Evolutionary conservation across 1,140 invertebrate species (phyloP).

Genomic region (Polyergus mexicanus): DNA sequence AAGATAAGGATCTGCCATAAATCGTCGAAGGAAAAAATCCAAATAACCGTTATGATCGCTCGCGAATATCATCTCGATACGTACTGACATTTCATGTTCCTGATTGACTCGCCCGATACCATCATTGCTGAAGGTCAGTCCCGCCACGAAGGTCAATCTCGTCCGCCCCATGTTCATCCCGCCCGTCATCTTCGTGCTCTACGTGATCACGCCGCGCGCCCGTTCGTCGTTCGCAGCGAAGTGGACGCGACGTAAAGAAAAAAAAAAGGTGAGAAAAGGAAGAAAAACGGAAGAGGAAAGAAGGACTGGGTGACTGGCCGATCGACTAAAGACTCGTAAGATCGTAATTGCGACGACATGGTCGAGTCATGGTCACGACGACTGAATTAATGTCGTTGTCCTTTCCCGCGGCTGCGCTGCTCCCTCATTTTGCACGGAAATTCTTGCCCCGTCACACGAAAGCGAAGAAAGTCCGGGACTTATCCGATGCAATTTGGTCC

Average conservation of each 20-base stretch:
- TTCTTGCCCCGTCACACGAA: conserved; percentile 39
- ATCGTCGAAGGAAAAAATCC: conserved; percentile 36
- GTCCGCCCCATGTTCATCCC: conserved; percentile 47
- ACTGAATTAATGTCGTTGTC: conserved; percentile 67
- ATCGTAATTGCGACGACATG: conserved; percentile 71
- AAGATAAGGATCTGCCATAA: conserved; percentile 59
- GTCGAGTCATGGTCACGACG: conserved; percentile 72
- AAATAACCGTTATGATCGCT: conserved; percentile 60
- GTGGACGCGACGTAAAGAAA: conserved; percentile 13
- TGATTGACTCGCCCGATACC: conserved; percentile 54
- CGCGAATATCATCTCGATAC: conserved; percentile 61
- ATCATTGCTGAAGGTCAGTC: conserved; percentile 66
- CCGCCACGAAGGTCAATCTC: conserved; percentile 54
- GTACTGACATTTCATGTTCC: conserved; percentile 61
- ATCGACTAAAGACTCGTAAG: conserved; percentile 45
- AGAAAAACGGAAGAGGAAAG: conserved; percentile 35
- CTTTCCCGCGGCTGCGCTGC: conserved; percentile 42
- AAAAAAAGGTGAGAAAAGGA: conserved; percentile 1
- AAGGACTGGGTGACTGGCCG: conserved; percentile 58
- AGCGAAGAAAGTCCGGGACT: conserved; percentile 32
- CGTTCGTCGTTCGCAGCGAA: conserved; percentile 54
- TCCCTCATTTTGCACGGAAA: conserved; percentile 42
- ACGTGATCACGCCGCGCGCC: conserved; percentile 53
- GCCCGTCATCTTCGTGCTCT: conserved; percentile 49
- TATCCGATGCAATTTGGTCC: conserved; percentile 36